These are phyloP conservation scores for Oenanthe oenanthe DNA, from an alignment of 2,113 vertebrate species.

Conservation along the genomic window DNA sequence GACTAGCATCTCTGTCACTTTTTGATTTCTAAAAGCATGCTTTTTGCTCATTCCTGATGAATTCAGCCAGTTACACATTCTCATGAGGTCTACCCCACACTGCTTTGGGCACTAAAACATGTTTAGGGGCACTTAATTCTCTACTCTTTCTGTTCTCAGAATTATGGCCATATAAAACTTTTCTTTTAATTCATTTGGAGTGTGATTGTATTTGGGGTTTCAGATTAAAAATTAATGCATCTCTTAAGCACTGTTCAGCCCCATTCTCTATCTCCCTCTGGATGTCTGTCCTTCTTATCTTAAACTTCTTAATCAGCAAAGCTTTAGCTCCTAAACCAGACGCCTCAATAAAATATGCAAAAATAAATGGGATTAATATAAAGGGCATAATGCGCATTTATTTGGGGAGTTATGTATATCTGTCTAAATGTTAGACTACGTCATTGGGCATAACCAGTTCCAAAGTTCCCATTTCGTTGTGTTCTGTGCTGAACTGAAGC, in stretches of 20 bases:
- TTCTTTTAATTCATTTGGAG: not conserved
- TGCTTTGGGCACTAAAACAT: not conserved
- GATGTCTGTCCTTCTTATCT: not conserved
- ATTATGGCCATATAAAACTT: not conserved
- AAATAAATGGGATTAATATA: not conserved
- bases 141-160: not conserved
- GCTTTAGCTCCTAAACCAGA: not conserved
- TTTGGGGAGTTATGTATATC: not conserved
- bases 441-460: not conserved
- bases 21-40: not conserved
- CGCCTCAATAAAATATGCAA: not conserved
- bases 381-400: accelerated
- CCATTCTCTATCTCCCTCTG: not conserved
- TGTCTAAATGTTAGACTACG: not conserved
- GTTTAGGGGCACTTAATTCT: not conserved
- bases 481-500: not conserved
- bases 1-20: not conserved
- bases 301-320: not conserved
- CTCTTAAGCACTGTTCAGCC: not conserved
- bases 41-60: not conserved
- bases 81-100: not conserved
- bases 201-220: not conserved
- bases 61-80: not conserved
- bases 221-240: not conserved
- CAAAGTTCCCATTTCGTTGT: slow-evolving; percentile 5